These are phyloP conservation scores for Sabatieria punctata DNA, from an alignment of 2,888 invertebrate genomes.

Conservation along the genomic window DNA sequence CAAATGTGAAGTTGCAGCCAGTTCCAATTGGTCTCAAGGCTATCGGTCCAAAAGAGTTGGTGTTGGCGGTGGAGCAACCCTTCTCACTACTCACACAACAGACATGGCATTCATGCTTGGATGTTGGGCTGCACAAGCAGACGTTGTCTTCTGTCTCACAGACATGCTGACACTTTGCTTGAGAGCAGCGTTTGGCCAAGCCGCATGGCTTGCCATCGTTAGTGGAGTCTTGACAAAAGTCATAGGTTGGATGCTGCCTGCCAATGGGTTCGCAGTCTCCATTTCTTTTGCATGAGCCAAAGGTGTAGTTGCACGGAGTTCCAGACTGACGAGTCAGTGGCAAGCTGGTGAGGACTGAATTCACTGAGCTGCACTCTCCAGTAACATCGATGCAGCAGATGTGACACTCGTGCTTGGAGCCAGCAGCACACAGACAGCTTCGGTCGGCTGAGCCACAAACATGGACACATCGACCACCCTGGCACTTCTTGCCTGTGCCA, in stretches of 20 bases:
- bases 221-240: neutral
- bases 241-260: neutral
- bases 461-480: neutral
- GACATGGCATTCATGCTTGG: neutral
- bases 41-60: neutral
- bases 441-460: no score
- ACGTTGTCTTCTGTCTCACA: neutral
- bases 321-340: no score
- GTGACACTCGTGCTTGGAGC: no score
- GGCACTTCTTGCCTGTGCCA: neutral
- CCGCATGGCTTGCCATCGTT: neutral
- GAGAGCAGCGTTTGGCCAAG: neutral
- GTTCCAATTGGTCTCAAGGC: neutral
- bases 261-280: neutral
- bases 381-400: no score
- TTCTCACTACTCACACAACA: neutral
- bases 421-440: no score
- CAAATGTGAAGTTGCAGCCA: neutral
- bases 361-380: no score
- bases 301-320: neutral
- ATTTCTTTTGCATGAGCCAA: neutral
- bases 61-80: neutral
- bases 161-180: neutral
- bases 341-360: no score
- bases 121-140: neutral